phyloP scores from a whole-genome alignment of 2,888 invertebrate species.

The Diarsia dahlii region DNA sequence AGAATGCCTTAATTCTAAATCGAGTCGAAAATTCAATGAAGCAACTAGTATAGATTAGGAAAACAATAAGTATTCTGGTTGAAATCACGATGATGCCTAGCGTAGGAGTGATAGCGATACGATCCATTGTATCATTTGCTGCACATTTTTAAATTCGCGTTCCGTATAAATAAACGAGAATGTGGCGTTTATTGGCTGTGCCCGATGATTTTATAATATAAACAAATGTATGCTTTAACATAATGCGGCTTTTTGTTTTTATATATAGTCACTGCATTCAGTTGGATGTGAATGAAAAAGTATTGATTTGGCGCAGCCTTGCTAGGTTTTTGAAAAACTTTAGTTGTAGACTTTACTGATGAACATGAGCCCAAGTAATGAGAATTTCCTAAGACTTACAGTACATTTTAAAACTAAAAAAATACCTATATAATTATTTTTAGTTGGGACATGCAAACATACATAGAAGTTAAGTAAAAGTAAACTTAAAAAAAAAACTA shows the following conservation, averaged over 20 bases:
- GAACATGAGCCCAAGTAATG: no score
- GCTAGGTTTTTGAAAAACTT: background rate
- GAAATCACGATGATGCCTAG: slow-evolving; percentile 16
- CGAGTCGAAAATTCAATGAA: slow-evolving; percentile 6
- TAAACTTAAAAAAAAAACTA: no score
- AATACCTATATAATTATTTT: no score
- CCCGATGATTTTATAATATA: slow-evolving; percentile 53
- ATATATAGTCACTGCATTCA: slow-evolving; percentile 21
- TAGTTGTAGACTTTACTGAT: no score
- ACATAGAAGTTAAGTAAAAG: no score
- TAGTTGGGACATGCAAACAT: no score
- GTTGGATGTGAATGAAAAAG: slow-evolving; percentile 31
- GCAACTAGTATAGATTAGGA: no score
- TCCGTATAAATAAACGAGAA: slow-evolving; percentile 57
- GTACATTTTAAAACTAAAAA: no score
- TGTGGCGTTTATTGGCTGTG: slow-evolving; percentile 61
- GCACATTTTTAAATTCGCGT: slow-evolving; percentile 56
- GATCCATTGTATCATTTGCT: slow-evolving; percentile 53
- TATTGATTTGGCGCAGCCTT: slow-evolving; percentile 10
- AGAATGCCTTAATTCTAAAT: background rate
- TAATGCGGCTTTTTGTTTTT: slow-evolving; percentile 41
- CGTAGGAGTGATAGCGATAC: slow-evolving; percentile 48
- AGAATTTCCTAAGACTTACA: no score
- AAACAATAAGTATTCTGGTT: slow-evolving; percentile 2
- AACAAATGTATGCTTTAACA: slow-evolving; percentile 44